Evolutionary conservation across 2,888 invertebrate species (phyloP).

Genomic region (Drosophila kanekoi): DNA sequence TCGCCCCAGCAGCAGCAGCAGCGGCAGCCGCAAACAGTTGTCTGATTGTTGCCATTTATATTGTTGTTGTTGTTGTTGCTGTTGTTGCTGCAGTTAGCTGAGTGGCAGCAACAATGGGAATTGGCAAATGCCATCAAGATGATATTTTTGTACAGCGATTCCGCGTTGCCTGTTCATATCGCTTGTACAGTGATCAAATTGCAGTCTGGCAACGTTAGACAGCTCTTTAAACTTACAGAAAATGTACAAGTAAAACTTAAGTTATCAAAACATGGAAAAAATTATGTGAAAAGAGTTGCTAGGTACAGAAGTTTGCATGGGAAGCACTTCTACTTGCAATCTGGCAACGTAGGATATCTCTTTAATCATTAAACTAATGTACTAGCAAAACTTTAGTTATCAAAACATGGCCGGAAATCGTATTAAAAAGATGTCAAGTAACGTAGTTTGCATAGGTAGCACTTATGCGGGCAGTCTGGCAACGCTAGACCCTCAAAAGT

Average conservation of each 20-base stretch:
- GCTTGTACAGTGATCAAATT: not conserved
- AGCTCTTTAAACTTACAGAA: too few relatives aligned
- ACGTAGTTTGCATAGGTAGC: too few relatives aligned
- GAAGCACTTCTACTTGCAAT: too few relatives aligned
- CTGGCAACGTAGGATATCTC: not conserved
- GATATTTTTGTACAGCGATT: slow-evolving; percentile 30
- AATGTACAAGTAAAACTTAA: too few relatives aligned
- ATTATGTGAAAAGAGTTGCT: too few relatives aligned
- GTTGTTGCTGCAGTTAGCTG: slow-evolving; percentile 25
- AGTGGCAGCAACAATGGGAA: slow-evolving; percentile 36
- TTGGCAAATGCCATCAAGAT: slow-evolving; percentile 33
- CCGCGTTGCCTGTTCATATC: not conserved
- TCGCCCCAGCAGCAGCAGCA: not conserved
- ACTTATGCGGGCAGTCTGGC: too few relatives aligned
- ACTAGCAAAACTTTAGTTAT: too few relatives aligned
- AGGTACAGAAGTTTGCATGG: too few relatives aligned
- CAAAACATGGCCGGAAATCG: too few relatives aligned
- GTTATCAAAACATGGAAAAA: too few relatives aligned
- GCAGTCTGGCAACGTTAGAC: slow-evolving; percentile 15
- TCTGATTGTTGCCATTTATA: slow-evolving; percentile 65
- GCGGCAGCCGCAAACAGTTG: slow-evolving; percentile 37
- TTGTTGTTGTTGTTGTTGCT: slow-evolving; percentile 34
- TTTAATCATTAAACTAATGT: not conserved
- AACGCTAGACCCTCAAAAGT: too few relatives aligned
- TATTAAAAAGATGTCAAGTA: too few relatives aligned